These are phyloP conservation scores for Apotomis turbidana DNA, from an alignment of 2,888 invertebrate genomes.

Conservation along the genomic window DNA sequence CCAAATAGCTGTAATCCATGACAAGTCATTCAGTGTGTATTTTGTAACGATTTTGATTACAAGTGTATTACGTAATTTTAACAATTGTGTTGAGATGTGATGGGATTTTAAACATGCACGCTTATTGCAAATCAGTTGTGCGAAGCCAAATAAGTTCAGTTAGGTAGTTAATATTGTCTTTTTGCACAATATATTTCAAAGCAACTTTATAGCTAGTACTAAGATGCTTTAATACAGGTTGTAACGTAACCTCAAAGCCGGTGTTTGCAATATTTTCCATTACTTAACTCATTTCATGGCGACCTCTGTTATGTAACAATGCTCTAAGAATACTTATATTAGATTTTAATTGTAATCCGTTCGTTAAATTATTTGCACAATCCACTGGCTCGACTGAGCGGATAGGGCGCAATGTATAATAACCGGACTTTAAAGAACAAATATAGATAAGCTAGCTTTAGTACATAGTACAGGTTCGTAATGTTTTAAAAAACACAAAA, in stretches of 20 bases:
- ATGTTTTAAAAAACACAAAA: conserved; percentile 61
- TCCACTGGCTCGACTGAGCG: conserved; percentile 23
- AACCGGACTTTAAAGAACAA: conserved; percentile 72
- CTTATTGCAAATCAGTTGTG: conserved; percentile 35
- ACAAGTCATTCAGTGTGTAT: conserved; percentile 68
- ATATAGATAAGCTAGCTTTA: conserved; percentile 63
- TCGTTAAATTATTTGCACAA: conserved; percentile 36
- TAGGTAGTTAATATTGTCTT: conserved; percentile 43
- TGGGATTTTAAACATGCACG: conserved; percentile 11
- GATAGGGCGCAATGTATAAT: conserved; percentile 57
- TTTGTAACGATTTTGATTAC: conserved; percentile 33
- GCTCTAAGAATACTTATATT: conserved; percentile 30
- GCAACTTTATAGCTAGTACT: conserved; percentile 15
- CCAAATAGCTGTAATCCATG: conserved; percentile 81
- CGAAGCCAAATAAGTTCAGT: conserved; percentile 63
- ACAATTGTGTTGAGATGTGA: conserved; percentile 23
- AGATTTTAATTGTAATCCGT: conserved; percentile 21
- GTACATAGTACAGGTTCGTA: conserved; percentile 61
- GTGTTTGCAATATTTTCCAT: conserved; percentile 25
- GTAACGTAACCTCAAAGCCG: conserved; percentile 15
- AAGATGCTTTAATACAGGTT: conserved; percentile 24
- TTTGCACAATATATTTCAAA: conserved; percentile 44
- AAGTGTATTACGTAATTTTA: conserved; percentile 35
- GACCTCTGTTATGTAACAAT: conserved; percentile 12
- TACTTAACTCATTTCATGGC: conserved; percentile 7